Evolutionary conservation across 2,113 vertebrate species (phyloP).

Genomic region (Phycodurus eques): DNA sequence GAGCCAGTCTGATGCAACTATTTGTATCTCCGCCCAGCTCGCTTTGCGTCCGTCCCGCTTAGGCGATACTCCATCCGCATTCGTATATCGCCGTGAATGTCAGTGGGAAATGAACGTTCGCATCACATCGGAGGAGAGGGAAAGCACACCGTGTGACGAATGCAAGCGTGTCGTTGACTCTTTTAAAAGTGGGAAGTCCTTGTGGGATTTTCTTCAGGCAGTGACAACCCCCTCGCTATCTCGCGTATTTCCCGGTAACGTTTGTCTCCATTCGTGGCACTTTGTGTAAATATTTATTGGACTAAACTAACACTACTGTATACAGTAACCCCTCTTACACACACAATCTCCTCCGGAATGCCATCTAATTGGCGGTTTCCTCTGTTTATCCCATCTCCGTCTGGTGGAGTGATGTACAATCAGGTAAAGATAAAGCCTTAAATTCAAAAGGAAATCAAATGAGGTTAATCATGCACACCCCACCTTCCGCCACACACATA

Average conservation of each 20-base stretch:
- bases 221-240: slow-evolving; percentile 54
- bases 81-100: slow-evolving; percentile 58
- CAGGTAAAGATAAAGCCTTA: slow-evolving; percentile 71
- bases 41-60: slow-evolving; percentile 7
- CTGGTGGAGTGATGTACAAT: slow-evolving; percentile 74
- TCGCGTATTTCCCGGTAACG: slow-evolving; percentile 69
- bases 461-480: slow-evolving; percentile 55
- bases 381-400: slow-evolving; percentile 73
- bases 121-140: slow-evolving; percentile 42
- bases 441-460: slow-evolving; percentile 76
- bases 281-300: slow-evolving; percentile 75
- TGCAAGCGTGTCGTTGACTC: slow-evolving; percentile 30
- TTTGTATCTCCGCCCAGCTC: slow-evolving; percentile 60
- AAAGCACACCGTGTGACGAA: slow-evolving; percentile 29
- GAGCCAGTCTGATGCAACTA: slow-evolving; percentile 70
- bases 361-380: slow-evolving; percentile 78
- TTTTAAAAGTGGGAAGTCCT: slow-evolving; percentile 38
- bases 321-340: slow-evolving; percentile 60
- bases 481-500: slow-evolving; percentile 27
- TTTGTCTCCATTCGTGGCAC: slow-evolving; percentile 74
- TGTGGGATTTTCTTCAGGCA: slow-evolving; percentile 6
- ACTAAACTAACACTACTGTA: slow-evolving; percentile 74
- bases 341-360: slow-evolving; percentile 67
- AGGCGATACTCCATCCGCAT: slow-evolving; percentile 48
- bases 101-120: slow-evolving; percentile 53